Base-by-base conservation (phyloP, 2,113 vertebrate genomes). In the Ceyx melanurus region DNA sequence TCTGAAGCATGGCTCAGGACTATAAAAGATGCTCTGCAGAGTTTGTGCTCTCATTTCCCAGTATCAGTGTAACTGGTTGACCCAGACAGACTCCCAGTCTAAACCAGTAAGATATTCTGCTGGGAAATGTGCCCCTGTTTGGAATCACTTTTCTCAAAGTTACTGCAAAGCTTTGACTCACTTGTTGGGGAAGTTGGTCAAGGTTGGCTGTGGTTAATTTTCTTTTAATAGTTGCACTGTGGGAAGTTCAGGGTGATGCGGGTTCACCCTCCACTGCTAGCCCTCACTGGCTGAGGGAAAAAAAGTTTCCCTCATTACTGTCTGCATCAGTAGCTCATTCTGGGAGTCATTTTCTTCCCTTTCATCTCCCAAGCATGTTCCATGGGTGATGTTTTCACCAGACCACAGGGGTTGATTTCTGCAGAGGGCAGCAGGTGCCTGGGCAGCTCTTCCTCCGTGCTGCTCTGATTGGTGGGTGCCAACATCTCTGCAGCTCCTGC, bases 31-130 rank as follows among this genome's bases (percentile, higher is more conserved):
- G 21, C 42, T 73, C 25, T 80, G 78, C 54, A 70, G 75, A 85
- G 5, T 82, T 88, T 89, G 46, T 80, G 51, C 60, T 90, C 42
- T 66, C 66, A 88, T 92, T 87, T 89, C 71, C 91, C 75, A 76
- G 2, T 85, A 85, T 92, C 84, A 76, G 2, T 35, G 60, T 74
- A 92, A 80, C 35, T 85, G 66, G 56, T 80, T 91, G 82, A 86
- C 67, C 58, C 42, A 74, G 46, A 54, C 51, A 77, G 46, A 51
- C 46, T 89, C 42, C 15, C n/a, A 43, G 35, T 71, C 68, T 71
- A 83, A 93, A 90, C 42, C 46, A 81, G 6, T 64, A 74, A 60
- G 28, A 46, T 61, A 54, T 66, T 70, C 43, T 73, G 64, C 75
- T 89, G 62, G 21, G 40, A 91, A 53, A 2, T 28, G 54, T 78